Conservation (phyloP, 2,113 vertebrate species). For the Conger conger region DNA sequence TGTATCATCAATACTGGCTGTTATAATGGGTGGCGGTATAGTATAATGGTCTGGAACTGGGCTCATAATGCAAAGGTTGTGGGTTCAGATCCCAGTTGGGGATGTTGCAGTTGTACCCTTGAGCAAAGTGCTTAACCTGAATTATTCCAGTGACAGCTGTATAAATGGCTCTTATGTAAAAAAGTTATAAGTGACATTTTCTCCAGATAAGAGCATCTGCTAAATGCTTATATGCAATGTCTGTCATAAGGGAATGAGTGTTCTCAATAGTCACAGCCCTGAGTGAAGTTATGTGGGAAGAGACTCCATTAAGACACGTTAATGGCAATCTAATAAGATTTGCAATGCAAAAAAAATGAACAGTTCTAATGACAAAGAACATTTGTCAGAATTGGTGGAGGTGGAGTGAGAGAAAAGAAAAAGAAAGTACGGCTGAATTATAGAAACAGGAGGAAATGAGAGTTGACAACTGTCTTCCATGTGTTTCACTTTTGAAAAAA, state of each 20-base stretch:
- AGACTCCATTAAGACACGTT: background rate
- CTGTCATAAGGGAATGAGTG: no score
- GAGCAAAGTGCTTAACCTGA: no score
- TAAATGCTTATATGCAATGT: no score
- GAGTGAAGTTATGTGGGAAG: background rate
- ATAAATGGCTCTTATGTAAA: no score
- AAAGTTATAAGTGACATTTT: no score
- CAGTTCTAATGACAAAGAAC: background rate
- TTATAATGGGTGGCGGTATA: no score
- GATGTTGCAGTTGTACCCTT: no score
- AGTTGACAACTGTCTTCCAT: conserved; percentile 12
- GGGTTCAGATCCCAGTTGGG: no score
- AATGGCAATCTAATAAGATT: background rate
- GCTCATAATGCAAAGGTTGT: no score
- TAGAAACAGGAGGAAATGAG: background rate
- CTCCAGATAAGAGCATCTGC: no score
- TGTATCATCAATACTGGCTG: background rate
- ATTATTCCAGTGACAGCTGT: no score
- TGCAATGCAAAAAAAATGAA: background rate
- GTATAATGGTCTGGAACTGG: no score
- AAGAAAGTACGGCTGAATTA: conserved; percentile 1
- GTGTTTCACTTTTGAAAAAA: conserved; percentile 43
- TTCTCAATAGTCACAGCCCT: background rate
- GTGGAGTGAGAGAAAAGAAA: background rate
- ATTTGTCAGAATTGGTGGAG: background rate